A percentile compares a stretch with the other conserved stretches of the same genome.
Conservation (phyloP, 2,888 invertebrate species). For the Caenorhabditis parvicauda region DNA sequence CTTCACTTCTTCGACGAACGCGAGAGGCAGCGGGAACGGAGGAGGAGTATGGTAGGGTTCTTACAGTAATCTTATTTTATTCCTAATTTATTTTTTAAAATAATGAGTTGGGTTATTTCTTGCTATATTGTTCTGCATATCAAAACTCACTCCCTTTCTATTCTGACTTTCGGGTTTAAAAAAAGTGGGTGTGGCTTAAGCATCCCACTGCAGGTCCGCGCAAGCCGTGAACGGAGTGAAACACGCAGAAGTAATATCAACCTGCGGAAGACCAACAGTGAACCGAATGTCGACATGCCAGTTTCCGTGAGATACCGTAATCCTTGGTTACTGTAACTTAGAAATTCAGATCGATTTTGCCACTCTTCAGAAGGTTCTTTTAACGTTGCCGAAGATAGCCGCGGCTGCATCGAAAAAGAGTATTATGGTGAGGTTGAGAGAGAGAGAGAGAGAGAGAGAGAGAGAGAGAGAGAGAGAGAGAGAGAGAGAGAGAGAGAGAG, state of each 20-base stretch:
- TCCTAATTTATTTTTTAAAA: background rate
- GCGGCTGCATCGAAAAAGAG: too few relatives aligned
- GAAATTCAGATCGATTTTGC: conserved; percentile 36
- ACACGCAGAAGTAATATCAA: conserved; percentile 25
- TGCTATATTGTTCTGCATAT: conserved; percentile 2
- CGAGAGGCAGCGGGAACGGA: conserved; percentile 29
- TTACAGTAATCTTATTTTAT: background rate
- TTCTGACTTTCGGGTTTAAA: too few relatives aligned
- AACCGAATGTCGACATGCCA: conserved; percentile 51
- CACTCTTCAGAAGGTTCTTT: conserved; percentile 37
- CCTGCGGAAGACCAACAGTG: conserved; percentile 52
- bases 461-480: too few relatives aligned
- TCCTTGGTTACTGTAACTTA: background rate
- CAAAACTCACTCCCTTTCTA: too few relatives aligned
- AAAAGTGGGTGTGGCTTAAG: background rate
- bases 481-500: too few relatives aligned
- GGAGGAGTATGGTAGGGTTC: conserved; percentile 27
- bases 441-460: too few relatives aligned
- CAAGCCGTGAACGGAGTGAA: conserved; percentile 34
- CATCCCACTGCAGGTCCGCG: conserved; percentile 6
- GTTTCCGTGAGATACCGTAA: conserved; percentile 10
- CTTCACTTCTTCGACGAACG: conserved; percentile 31
- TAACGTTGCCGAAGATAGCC: conserved; percentile 31
- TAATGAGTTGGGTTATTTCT: background rate
- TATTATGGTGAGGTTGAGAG: too few relatives aligned